Conservation (phyloP, 1,140 invertebrate species). For the Cardiocondyla obscurior region DNA sequence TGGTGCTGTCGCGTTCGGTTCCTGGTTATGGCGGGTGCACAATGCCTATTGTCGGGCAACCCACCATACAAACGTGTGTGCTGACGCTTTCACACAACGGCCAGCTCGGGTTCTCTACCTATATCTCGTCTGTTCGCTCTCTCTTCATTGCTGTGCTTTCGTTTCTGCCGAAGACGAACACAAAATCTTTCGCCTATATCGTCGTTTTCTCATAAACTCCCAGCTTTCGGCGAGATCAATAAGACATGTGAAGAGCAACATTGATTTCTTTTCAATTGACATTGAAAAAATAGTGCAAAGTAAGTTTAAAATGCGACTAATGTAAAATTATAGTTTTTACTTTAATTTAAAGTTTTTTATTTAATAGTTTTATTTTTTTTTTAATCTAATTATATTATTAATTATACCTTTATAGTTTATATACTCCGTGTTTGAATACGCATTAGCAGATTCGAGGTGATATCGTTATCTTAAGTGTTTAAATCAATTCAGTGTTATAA, state of each 20-base stretch:
- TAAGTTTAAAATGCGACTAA: neutral
- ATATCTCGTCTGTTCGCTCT: constrained; percentile 37
- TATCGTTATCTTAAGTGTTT: constrained; percentile 37
- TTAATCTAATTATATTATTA: neutral
- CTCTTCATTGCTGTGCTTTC: constrained; percentile 16
- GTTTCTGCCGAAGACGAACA: constrained; percentile 33
- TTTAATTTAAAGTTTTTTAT: neutral
- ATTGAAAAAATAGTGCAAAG: constrained; percentile 3
- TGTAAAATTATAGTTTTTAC: neutral
- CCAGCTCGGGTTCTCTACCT: constrained; percentile 37
- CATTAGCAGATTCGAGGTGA: neutral
- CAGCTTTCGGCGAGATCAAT: constrained; percentile 55
- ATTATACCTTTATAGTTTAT: constrained; percentile 3
- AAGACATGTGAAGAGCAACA: constrained; percentile 41
- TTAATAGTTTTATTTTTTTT: neutral
- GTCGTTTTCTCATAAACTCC: constrained; percentile 33
- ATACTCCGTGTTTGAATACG: neutral
- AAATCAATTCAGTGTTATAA: neutral
- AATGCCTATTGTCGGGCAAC: constrained; percentile 83
- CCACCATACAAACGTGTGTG: constrained; percentile 78
- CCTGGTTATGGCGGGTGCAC: constrained; percentile 83
- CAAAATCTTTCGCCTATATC: constrained; percentile 20
- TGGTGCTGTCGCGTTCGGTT: constrained; percentile 81
- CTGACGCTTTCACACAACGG: constrained; percentile 77
- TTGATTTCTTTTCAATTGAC: constrained; percentile 28